These are phyloP conservation scores for Chaetops frenatus DNA, from an alignment of 2,113 vertebrate genomes.

Conservation along the genomic window DNA sequence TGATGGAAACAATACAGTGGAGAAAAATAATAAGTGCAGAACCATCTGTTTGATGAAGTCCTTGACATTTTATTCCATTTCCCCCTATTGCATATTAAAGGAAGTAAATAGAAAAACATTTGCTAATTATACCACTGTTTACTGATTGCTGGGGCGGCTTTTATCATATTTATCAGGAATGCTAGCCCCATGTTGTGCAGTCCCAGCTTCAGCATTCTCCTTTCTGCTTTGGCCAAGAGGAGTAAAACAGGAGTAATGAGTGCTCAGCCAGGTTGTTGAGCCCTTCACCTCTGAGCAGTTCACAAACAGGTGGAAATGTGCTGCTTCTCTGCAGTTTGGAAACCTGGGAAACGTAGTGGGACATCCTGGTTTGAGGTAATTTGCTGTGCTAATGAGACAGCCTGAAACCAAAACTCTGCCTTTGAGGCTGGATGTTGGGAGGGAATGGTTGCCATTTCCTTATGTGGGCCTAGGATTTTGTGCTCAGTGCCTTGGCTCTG, in stretches of 20 bases:
- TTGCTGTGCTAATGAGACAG: neutral
- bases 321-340: neutral
- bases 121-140: conserved; percentile 82
- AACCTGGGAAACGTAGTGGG: neutral
- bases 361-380: neutral
- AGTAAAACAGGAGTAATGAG: neutral
- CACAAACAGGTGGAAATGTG: neutral
- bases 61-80: conserved; percentile 82
- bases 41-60: conserved; percentile 81
- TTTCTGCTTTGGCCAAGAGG: neutral
- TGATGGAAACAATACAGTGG: conserved; percentile 70
- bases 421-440: neutral
- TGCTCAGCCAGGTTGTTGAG: neutral
- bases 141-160: conserved; percentile 63
- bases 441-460: neutral
- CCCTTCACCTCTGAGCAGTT: neutral
- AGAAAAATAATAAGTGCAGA: conserved; percentile 71
- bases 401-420: neutral
- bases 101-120: conserved; percentile 79
- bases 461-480: neutral
- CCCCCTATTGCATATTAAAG: conserved; percentile 77
- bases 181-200: neutral
- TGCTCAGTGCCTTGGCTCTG: neutral
- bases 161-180: conserved; percentile 67
- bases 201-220: conserved; percentile 7